Evolutionary conservation across 2,888 invertebrate species (phyloP).

Genomic region (Drosophila demipolita): DNA sequence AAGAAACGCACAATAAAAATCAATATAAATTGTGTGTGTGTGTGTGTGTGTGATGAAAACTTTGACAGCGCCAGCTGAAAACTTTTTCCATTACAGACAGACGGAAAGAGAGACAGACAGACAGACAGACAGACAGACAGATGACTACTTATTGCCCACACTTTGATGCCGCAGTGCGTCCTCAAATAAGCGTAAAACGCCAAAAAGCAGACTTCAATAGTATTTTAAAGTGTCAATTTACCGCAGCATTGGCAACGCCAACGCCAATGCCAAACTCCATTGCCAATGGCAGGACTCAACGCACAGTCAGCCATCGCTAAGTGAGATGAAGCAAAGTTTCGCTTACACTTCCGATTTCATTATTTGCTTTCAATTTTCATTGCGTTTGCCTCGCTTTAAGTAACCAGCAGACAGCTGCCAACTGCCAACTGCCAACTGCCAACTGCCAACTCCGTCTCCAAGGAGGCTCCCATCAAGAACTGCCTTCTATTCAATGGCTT

Average conservation of each 20-base stretch:
- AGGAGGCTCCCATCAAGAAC: constrained; percentile 26
- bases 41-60: constrained; percentile 44
- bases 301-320: constrained; percentile 38
- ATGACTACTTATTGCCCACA: constrained; percentile 38
- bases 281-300: background rate
- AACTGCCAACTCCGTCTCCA: constrained; percentile 46
- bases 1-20: constrained; percentile 77
- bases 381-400: constrained; percentile 39
- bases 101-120: constrained; percentile 2
- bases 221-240: constrained; percentile 84
- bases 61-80: constrained; percentile 63
- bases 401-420: constrained; percentile 35
- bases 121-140: constrained; percentile 43
- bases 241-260: constrained; percentile 69
- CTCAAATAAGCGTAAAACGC: constrained; percentile 65
- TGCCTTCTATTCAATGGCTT: constrained; percentile 21
- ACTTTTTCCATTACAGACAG: constrained; percentile 81
- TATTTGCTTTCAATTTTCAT: constrained; percentile 74
- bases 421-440: constrained; percentile 1
- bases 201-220: constrained; percentile 78
- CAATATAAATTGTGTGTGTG: constrained; percentile 63
- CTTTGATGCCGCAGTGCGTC: constrained; percentile 16
- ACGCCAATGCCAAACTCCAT: background rate
- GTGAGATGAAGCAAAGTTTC: constrained; percentile 66
- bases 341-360: constrained; percentile 72